Conservation (phyloP, 2,797 vertebrate genomes). For the Manis pentadactyla region DNA sequence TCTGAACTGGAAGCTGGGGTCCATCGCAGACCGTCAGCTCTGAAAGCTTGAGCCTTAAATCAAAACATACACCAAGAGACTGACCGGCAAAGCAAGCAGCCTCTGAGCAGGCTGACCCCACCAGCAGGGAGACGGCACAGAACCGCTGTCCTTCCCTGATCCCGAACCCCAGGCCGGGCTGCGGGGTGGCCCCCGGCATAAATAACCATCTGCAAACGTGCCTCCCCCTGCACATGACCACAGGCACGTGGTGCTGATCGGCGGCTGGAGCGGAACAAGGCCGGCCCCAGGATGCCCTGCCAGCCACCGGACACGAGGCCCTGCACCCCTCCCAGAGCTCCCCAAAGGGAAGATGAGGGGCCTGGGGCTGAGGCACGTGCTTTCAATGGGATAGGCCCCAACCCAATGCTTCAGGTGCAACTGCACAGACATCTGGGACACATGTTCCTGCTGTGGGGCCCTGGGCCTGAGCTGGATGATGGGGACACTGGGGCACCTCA, state of each 20-base stretch:
- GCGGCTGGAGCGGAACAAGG: fast-evolving
- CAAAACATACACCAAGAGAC: background rate
- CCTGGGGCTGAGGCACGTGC: fast-evolving
- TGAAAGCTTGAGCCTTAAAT: background rate
- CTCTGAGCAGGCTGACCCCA: background rate
- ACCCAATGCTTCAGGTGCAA: fast-evolving
- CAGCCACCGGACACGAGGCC: background rate
- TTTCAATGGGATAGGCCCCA: too few relatives aligned
- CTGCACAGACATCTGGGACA: fast-evolving
- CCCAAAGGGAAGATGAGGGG: background rate
- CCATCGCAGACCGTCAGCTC: fast-evolving
- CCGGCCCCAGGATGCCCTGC: too few relatives aligned
- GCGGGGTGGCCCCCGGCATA: background rate
- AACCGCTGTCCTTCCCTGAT: fast-evolving
- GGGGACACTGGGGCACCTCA: background rate
- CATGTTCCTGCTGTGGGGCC: fast-evolving
- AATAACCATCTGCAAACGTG: background rate
- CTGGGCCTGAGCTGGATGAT: fast-evolving
- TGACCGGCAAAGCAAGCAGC: background rate
- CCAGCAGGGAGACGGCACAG: fast-evolving
- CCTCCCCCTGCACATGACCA: background rate
- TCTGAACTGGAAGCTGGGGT: too few relatives aligned
- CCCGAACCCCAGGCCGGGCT: background rate
- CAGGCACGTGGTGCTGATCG: background rate
- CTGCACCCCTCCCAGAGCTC: background rate